phyloP scores from a whole-genome alignment of 1,140 invertebrate species.

The Zelostemma sp. region DNA sequence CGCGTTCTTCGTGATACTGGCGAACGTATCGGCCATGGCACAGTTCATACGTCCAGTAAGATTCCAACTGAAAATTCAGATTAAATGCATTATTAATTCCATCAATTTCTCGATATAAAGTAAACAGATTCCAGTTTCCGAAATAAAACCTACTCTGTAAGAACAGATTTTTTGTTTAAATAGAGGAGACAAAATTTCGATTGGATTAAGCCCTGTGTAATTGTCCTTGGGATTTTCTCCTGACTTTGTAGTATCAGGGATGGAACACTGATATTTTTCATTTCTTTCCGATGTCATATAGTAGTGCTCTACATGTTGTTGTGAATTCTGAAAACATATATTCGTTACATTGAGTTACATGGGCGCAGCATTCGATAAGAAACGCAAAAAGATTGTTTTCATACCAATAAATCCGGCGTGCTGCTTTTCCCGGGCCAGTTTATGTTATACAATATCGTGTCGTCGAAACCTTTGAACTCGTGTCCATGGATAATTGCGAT shows the following conservation, averaged over 20 bases:
- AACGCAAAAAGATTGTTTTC: slow-evolving; percentile 28
- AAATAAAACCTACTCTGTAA: slow-evolving; percentile 74
- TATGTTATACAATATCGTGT: slow-evolving; percentile 84
- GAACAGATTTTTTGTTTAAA: slow-evolving; percentile 85
- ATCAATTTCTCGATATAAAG: neutral
- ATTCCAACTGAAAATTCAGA: slow-evolving; percentile 81
- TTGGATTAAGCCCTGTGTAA: slow-evolving; percentile 79
- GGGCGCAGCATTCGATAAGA: neutral
- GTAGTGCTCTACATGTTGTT: neutral
- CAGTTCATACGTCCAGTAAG: slow-evolving; percentile 97
- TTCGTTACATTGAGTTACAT: too few relatives aligned
- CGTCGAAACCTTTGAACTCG: slow-evolving; percentile 84
- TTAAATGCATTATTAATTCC: neutral
- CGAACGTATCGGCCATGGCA: slow-evolving; percentile 92
- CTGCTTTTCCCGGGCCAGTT: slow-evolving; percentile 80
- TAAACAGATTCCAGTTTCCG: neutral
- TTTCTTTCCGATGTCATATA: slow-evolving; percentile 75
- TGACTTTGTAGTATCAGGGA: slow-evolving; percentile 77
- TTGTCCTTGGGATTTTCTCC: slow-evolving; percentile 71
- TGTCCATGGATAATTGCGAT: slow-evolving; percentile 48
- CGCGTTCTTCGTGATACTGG: slow-evolving; percentile 96
- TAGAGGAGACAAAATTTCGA: slow-evolving; percentile 82
- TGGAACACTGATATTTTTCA: slow-evolving; percentile 81
- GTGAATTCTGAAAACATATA: neutral
- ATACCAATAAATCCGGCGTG: slow-evolving; percentile 65